phyloP scores from a whole-genome alignment of 1,140 invertebrate genomes.

The Caenorhabditis brenneri region DNA sequence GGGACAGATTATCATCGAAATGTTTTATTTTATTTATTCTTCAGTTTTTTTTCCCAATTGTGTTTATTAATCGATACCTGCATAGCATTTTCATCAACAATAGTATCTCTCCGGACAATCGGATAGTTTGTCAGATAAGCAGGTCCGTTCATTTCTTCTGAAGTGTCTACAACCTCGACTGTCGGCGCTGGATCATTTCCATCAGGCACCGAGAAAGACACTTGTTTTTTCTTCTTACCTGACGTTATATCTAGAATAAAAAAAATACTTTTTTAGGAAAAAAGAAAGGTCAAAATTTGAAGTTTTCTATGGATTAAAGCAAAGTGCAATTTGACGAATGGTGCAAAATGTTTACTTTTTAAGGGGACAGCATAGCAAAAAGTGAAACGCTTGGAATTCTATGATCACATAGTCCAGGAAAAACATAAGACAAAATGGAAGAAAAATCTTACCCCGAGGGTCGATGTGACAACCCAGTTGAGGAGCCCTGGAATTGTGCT shows the following conservation, averaged over 20 bases:
- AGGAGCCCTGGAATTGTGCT: slow-evolving; percentile 22
- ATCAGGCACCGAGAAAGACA: slow-evolving; percentile 35
- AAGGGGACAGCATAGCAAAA: not conserved
- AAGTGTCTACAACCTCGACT: not conserved
- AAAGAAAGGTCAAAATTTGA: not conserved
- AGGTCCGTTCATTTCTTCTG: slow-evolving; percentile 19
- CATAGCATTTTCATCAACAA: slow-evolving; percentile 47
- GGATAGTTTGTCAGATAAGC: not conserved
- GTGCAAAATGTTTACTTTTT: not conserved
- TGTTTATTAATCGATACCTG: slow-evolving; percentile 12
- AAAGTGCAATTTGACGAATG: not conserved
- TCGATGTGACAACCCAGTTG: not conserved
- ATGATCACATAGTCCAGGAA: slow-evolving; percentile 1
- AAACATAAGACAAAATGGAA: not conserved
- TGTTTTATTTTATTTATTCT: too few relatives aligned
- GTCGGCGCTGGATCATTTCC: slow-evolving; percentile 8
- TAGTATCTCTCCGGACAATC: slow-evolving; percentile 27
- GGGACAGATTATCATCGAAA: too few relatives aligned
- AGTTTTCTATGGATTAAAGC: not conserved
- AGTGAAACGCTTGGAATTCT: not conserved
- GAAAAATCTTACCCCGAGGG: not conserved
- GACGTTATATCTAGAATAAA: slow-evolving; percentile 4
- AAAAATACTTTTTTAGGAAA: not conserved
- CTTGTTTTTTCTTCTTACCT: slow-evolving; percentile 43
- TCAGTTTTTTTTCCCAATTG: too few relatives aligned